phyloP scores from a whole-genome alignment of 2,113 vertebrate genomes.

The Nothoprocta perdicaria region DNA sequence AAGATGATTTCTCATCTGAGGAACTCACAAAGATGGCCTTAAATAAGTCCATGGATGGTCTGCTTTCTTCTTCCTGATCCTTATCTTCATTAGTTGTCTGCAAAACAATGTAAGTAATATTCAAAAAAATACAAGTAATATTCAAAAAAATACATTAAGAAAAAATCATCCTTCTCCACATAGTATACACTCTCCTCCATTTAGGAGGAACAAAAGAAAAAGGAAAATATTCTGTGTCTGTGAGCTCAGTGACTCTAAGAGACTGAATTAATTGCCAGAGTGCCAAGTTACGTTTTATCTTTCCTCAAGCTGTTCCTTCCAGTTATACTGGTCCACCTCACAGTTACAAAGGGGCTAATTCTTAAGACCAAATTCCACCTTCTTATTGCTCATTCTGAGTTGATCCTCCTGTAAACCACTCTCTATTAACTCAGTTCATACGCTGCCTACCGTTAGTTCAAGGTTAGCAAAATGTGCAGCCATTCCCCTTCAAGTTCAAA shows the following conservation, averaged over 20 bases:
- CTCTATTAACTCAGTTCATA: background rate
- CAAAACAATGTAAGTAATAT: background rate
- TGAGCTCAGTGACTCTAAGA: background rate
- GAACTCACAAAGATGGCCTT: conserved; percentile 94
- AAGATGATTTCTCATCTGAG: conserved; percentile 90
- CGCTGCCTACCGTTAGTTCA: background rate
- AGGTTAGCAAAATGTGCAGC: background rate
- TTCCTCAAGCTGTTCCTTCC: background rate
- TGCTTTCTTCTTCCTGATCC: conserved; percentile 78
- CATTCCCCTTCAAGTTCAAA: background rate
- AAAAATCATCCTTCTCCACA: background rate
- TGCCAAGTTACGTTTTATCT: background rate
- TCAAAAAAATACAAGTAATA: background rate
- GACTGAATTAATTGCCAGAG: background rate
- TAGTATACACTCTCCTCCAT: background rate
- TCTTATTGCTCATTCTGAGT: background rate
- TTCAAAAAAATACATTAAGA: background rate
- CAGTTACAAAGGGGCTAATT: background rate
- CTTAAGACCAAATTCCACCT: background rate
- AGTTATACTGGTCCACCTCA: background rate
- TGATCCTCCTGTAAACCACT: background rate
- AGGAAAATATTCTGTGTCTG: background rate
- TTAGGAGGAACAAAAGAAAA: background rate
- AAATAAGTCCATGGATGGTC: conserved; percentile 93
- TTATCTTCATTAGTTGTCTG: conserved; percentile 51